Evolutionary conservation across 2,797 vertebrate species (phyloP).

Genomic region (Neosilurus mollespiculum): DNA sequence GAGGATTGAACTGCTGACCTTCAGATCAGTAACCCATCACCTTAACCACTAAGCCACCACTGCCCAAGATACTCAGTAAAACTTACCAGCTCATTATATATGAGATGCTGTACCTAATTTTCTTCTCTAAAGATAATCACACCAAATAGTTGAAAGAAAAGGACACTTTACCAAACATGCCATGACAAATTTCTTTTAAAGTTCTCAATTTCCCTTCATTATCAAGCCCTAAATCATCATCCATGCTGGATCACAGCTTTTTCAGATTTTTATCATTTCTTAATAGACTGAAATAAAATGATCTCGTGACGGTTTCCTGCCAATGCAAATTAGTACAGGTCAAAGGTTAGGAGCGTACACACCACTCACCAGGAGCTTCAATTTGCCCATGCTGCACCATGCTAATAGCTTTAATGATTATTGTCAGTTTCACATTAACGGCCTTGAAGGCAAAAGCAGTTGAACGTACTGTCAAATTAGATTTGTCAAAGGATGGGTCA

Average conservation of each 20-base stretch:
- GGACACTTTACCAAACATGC: neutral
- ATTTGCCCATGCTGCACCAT: conserved; percentile 44
- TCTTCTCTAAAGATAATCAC: neutral
- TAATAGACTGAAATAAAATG: conserved; percentile 39
- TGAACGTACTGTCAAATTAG: conserved; percentile 42
- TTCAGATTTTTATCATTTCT: conserved; percentile 37
- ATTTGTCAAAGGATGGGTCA: conserved; percentile 35
- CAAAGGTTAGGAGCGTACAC: conserved; percentile 49
- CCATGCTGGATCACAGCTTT: conserved; percentile 30
- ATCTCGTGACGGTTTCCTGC: conserved; percentile 43
- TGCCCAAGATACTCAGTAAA: no score
- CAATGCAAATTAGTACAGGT: conserved; percentile 51
- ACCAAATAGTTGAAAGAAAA: neutral
- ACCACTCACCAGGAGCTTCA: conserved; percentile 47
- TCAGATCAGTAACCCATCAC: no score
- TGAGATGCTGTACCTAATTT: no score
- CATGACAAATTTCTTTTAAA: conserved; percentile 1
- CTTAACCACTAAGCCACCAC: no score
- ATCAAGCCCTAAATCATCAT: conserved; percentile 35
- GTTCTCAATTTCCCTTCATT: conserved; percentile 29
- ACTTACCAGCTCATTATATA: no score
- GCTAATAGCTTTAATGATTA: conserved; percentile 56
- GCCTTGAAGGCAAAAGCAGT: conserved; percentile 31
- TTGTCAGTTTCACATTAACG: conserved; percentile 46
- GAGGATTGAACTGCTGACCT: no score